These are phyloP conservation scores for Penaeus monodon DNA, from an alignment of 2,888 invertebrate species.

Conservation along the genomic window DNA sequence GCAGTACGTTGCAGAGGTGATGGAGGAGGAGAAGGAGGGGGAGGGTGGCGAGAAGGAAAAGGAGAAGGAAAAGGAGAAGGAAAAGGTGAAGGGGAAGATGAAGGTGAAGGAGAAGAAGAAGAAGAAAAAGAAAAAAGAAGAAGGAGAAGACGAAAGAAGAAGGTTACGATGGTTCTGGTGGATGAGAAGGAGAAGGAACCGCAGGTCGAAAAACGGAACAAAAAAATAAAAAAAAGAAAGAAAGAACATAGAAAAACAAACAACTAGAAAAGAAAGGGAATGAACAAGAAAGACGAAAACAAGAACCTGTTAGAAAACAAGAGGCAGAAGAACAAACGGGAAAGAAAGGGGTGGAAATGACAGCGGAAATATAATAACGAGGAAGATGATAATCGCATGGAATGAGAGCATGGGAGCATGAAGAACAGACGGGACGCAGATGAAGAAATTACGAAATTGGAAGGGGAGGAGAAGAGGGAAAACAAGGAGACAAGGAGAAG, in stretches of 20 bases:
- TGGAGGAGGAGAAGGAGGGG: neutral
- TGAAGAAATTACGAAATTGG: too few species aligned
- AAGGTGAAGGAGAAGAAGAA: neutral
- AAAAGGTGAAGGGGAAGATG: neutral
- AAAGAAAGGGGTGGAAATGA: neutral
- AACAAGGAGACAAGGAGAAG: too few species aligned
- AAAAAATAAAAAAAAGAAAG: neutral
- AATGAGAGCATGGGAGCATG: too few species aligned
- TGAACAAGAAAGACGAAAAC: neutral
- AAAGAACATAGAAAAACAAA: too few species aligned
- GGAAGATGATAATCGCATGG: too few species aligned
- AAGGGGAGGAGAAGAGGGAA: too few species aligned
- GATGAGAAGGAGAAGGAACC: neutral
- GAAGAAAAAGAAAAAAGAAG: neutral
- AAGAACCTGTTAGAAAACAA: neutral
- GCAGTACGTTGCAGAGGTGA: neutral
- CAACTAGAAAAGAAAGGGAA: neutral
- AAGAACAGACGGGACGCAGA: too few species aligned
- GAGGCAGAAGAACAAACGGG: neutral
- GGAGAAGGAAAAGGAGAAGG: neutral
- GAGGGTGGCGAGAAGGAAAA: neutral
- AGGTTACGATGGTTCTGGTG: neutral
- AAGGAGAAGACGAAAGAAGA: neutral
- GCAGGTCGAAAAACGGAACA: neutral
- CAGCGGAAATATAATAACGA: neutral